These are phyloP conservation scores for Eumeta japonica DNA, from an alignment of 1,140 invertebrate species.

Conservation along the genomic window DNA sequence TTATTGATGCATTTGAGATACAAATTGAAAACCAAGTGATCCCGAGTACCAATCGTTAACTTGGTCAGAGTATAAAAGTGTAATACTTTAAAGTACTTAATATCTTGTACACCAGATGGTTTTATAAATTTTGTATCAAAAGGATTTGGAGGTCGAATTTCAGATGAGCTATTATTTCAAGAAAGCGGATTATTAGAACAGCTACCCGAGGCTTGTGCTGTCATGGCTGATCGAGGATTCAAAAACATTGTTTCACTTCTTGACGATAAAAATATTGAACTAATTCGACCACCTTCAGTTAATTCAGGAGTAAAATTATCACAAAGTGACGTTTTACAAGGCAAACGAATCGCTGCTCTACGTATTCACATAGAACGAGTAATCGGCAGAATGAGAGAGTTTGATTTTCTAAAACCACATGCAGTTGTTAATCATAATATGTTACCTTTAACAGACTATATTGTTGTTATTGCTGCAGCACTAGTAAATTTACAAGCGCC, in stretches of 20 bases:
- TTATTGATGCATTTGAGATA: conserved; percentile 1
- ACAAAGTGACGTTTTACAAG: not conserved
- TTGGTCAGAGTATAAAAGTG: conserved; percentile 1
- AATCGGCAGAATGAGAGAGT: not conserved
- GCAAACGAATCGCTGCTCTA: conserved; percentile 1
- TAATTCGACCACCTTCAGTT: conserved; percentile 1
- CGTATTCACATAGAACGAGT: not conserved
- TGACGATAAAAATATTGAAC: conserved; percentile 1
- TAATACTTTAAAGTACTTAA: conserved; percentile 1
- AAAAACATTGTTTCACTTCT: conserved; percentile 1
- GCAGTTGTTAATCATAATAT: conserved; percentile 1
- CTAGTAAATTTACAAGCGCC: conserved; percentile 1
- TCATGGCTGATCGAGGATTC: conserved; percentile 1
- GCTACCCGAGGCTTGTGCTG: not conserved
- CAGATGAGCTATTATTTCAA: conserved; percentile 1
- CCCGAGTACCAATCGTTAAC: not conserved
- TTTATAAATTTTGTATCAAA: conserved; percentile 1
- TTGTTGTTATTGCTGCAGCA: not conserved
- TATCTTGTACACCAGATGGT: conserved; percentile 1
- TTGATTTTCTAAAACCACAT: conserved; percentile 1
- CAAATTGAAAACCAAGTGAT: conserved; percentile 1
- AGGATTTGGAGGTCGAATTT: conserved; percentile 1
- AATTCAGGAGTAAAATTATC: conserved; percentile 1
- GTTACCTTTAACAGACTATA: conserved; percentile 1
- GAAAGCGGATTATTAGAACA: not conserved